Conservation (phyloP, 1,140 invertebrate genomes). For the Eumeta japonica region DNA sequence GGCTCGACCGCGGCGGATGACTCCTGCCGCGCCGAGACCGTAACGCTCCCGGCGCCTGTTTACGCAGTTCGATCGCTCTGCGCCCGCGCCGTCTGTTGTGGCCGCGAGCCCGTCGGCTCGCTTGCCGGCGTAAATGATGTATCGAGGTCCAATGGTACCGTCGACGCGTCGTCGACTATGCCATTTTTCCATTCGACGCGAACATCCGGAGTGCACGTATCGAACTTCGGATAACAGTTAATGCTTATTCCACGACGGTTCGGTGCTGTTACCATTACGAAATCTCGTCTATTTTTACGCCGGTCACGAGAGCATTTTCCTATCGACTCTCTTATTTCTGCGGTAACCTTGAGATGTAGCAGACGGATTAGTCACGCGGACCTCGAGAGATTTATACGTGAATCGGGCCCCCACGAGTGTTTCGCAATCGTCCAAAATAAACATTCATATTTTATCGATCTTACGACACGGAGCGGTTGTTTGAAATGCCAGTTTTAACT, state of each 20-base stretch:
- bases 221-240: too few relatives aligned
- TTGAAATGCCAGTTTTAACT: slow-evolving; percentile 23
- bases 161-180: too few relatives aligned
- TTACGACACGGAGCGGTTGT: slow-evolving; percentile 39
- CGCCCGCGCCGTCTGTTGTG: background rate
- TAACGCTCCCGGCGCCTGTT: too few relatives aligned
- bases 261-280: too few relatives aligned
- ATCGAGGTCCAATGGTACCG: too few relatives aligned
- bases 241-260: too few relatives aligned
- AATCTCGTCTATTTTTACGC: slow-evolving; percentile 44
- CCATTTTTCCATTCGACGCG: too few relatives aligned
- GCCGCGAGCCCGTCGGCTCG: too few relatives aligned
- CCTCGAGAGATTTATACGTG: slow-evolving; percentile 33
- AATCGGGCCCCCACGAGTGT: slow-evolving; percentile 26
- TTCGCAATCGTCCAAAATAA: slow-evolving; percentile 53
- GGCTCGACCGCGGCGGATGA: slow-evolving; percentile 35
- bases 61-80: background rate
- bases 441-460: slow-evolving; percentile 52
- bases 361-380: background rate
- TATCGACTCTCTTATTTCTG: slow-evolving; percentile 28
- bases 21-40: too few relatives aligned
- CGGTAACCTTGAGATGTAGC: slow-evolving; percentile 33
- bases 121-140: too few relatives aligned
- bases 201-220: too few relatives aligned
- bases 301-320: slow-evolving; percentile 35